phyloP scores from a whole-genome alignment of 92 coral and sea anemone species.

The Epizoanthus fatuus region DNA sequence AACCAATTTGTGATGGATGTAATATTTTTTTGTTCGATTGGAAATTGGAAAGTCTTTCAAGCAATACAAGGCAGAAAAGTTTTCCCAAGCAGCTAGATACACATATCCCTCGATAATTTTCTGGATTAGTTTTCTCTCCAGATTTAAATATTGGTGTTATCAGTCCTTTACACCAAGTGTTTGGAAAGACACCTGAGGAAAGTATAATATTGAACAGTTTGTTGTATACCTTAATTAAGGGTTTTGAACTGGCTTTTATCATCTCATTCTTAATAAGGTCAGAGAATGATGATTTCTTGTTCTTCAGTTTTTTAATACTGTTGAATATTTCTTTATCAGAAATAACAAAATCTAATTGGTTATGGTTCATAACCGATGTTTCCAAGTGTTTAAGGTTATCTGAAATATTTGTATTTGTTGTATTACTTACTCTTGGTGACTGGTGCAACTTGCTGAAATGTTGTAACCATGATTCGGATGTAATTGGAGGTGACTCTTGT shows the following conservation, averaged over 20 bases:
- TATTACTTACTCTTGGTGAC: not conserved
- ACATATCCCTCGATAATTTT: not conserved
- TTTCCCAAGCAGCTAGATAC: no score
- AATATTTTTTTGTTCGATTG: constrained; percentile 24
- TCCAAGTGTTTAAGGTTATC: not conserved
- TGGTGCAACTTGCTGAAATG: not conserved
- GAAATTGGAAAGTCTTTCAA: not conserved
- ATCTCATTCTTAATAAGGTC: not conserved
- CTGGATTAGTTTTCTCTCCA: not conserved
- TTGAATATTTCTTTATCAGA: not conserved
- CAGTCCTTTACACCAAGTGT: not conserved
- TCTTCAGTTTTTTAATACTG: not conserved
- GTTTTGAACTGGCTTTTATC: not conserved
- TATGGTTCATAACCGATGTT: not conserved
- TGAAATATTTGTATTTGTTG: not conserved
- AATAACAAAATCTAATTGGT: constrained; percentile 11
- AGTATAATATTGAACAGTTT: not conserved
- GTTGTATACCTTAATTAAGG: not conserved
- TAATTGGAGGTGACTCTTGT: not conserved
- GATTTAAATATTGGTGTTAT: not conserved
- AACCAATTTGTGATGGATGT: constrained; percentile 62
- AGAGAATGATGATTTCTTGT: not conserved
- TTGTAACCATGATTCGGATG: not conserved
- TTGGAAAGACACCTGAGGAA: not conserved
- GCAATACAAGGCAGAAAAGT: no score